These are phyloP conservation scores for Sylvilagus floridanus DNA, from an alignment of 2,797 vertebrate species.

Conservation along the genomic window DNA sequence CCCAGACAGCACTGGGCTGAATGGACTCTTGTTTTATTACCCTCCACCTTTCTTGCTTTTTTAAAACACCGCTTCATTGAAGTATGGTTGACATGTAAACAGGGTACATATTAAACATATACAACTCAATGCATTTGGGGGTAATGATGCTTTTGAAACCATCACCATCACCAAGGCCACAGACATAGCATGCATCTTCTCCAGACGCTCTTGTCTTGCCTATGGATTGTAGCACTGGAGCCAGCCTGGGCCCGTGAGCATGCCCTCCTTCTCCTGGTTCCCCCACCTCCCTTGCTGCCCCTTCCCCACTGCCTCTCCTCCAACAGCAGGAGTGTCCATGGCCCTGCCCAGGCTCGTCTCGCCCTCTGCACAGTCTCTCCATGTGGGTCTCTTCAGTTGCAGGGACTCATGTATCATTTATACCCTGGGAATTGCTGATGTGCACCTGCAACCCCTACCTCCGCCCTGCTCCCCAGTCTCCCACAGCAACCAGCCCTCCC, in stretches of 20 bases:
- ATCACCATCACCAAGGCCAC: background rate
- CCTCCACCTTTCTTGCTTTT: background rate
- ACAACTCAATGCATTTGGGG: background rate
- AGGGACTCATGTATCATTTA: background rate
- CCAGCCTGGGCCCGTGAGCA: background rate
- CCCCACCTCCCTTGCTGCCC: background rate
- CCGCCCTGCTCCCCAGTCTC: background rate
- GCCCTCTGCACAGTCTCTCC: background rate
- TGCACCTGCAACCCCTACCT: background rate
- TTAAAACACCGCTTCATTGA: background rate
- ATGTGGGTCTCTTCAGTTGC: background rate
- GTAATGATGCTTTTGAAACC: background rate
- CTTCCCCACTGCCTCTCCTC: background rate
- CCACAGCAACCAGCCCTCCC: background rate
- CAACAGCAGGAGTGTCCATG: background rate
- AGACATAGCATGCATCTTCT: background rate
- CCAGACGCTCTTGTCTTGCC: background rate
- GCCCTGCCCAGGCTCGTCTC: background rate
- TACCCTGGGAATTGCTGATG: background rate
- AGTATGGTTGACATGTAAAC: background rate
- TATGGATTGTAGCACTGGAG: background rate
- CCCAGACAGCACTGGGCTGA: background rate
- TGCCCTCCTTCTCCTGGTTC: background rate
- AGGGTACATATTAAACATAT: background rate
- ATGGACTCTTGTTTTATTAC: conserved; percentile 1